phyloP scores from a whole-genome alignment of 2,888 invertebrate species.

The Ceriagrion tenellum region DNA sequence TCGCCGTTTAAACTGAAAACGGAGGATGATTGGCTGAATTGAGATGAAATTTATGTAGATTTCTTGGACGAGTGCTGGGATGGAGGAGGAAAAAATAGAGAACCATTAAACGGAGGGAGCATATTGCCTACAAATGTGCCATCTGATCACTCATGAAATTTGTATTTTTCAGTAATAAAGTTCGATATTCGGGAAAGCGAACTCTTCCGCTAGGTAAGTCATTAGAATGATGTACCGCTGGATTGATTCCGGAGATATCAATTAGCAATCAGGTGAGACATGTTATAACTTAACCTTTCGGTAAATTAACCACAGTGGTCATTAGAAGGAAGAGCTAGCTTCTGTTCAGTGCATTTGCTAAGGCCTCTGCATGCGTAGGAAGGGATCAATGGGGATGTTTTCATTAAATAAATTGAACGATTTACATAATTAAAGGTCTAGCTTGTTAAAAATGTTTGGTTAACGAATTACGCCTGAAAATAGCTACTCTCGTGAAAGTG shows the following conservation, averaged over 20 bases:
- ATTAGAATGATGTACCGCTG: neutral
- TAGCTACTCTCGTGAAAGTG: neutral
- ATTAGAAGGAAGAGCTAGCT: neutral
- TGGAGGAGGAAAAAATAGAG: neutral
- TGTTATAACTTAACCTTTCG: neutral
- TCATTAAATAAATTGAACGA: neutral
- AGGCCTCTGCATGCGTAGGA: neutral
- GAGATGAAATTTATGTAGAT: constrained; percentile 28
- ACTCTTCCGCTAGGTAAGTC: neutral
- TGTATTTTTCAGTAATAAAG: neutral
- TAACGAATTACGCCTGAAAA: neutral
- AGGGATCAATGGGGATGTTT: neutral
- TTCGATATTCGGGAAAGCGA: neutral
- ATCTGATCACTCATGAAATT: neutral
- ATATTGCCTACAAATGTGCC: neutral
- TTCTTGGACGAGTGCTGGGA: neutral
- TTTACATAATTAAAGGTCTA: neutral
- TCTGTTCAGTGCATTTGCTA: neutral
- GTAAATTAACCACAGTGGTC: neutral
- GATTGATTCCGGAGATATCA: neutral
- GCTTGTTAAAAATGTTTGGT: neutral
- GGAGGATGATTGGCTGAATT: neutral
- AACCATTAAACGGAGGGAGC: neutral
- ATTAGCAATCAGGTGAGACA: neutral
- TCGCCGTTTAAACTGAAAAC: neutral